Base-by-base conservation (phyloP, 1,140 invertebrate genomes). In the Anoplolepis gracilipes region DNA sequence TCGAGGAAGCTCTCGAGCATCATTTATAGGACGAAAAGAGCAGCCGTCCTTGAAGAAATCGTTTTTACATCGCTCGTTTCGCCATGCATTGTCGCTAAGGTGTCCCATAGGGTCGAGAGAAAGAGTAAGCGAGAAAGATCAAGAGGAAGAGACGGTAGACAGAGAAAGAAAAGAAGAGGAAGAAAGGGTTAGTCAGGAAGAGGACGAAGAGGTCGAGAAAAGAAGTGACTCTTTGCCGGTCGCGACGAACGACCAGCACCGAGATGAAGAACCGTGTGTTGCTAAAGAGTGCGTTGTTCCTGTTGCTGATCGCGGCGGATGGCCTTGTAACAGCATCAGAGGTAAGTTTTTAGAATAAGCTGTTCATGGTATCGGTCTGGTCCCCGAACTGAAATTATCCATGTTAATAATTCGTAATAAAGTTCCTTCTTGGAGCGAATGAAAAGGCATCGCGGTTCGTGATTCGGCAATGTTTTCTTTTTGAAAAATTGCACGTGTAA, bases 271-370 rank as follows among this genome's bases (percentile, higher is more conserved):
- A 76, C 61, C 64, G 39, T 59, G 81, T 53, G n/a, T 81, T 62
- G 62, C 55, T 81, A 64, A 87, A 16, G 78, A 87, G 87, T 42
- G 77, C 87, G 25, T 73, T 79, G 67, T 53, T 89, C 33, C 72
- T 90, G 16, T 28, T 90, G 82, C 77, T 92, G 57, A 61, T 92
- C 73, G 85, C 67, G 36, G 81, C 76, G 10, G 57, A 67, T 55
- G 57, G 62, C 77, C 64, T 90, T 61, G 90, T 87, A 25, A 65
- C 49, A 49, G 87, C 86, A 10, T 85, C 46, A n/a, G 88, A 89
- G 90, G 91, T 92, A 72, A 88, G 91, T 84, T 36, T 72, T 84
- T 46, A 5, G 3, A 55, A 25, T 72, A 39, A 64, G 0, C 13
- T 7, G 5, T 30, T 69, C 30, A 28, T 39, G 49, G 10, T 13